These are phyloP conservation scores for Eumacrocentrus americanus DNA, from an alignment of 2,888 invertebrate genomes.

Conservation along the genomic window DNA sequence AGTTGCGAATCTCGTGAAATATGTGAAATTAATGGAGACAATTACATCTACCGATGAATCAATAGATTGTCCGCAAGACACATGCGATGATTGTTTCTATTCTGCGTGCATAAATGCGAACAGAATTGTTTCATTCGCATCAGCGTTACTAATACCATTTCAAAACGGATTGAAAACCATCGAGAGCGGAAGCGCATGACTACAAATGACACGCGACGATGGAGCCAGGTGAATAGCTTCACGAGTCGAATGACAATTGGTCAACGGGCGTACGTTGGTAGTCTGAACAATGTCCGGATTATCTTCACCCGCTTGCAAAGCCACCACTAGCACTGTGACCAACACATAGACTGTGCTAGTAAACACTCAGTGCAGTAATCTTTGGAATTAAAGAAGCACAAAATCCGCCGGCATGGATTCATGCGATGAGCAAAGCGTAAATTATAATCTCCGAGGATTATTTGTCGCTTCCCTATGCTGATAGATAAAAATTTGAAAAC, in stretches of 20 bases:
- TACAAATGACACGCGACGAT: background rate
- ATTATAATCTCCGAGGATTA: background rate
- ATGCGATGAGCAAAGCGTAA: background rate
- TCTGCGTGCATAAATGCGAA: background rate
- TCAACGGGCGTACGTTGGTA: conserved; percentile 10
- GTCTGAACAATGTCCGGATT: conserved; percentile 45
- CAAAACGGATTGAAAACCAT: background rate
- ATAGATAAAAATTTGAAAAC: background rate
- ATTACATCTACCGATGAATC: too few species aligned
- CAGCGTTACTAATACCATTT: background rate
- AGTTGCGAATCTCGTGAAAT: too few species aligned
- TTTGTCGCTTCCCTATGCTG: too few species aligned
- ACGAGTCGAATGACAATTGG: background rate
- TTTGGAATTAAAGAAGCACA: too few species aligned
- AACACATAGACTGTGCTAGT: too few species aligned
- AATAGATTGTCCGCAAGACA: too few species aligned
- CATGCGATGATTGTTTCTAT: background rate
- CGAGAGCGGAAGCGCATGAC: background rate
- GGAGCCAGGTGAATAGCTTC: background rate
- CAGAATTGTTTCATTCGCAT: background rate
- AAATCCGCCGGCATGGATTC: background rate
- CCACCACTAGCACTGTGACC: too few species aligned
- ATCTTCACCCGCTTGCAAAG: conserved; percentile 31
- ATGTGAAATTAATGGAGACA: too few species aligned
- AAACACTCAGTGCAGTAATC: too few species aligned